Conservation (phyloP, 1,140 invertebrate genomes). For the fruit fly (Drosophila melanogaster) region Release_6_plus_ISO1_MT NT_033779.5:2509001-2509500, state of each 20-base stretch:
- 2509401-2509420: no score
- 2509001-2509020: conserved; percentile 35
- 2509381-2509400: no score
- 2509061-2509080: conserved; percentile 14
- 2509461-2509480: no score
- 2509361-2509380: neutral
- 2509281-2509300: conserved; percentile 28
- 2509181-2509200: conserved; percentile 53
- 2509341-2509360: conserved; percentile 2
- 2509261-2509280: conserved; percentile 38
- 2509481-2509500: no score
- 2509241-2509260: conserved; percentile 77
- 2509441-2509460: no score
- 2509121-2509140: conserved; percentile 80
- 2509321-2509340: conserved; percentile 43
- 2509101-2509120: conserved; percentile 77
- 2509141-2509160: conserved; percentile 81
- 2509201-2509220: conserved; percentile 14
- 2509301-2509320: conserved; percentile 29
- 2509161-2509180: conserved; percentile 81
- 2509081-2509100: conserved; percentile 31
- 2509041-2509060: neutral
- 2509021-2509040: conserved; percentile 3
- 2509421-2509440: no score
- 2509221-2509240: conserved; percentile 60